phyloP scores from a whole-genome alignment of 2,113 vertebrate genomes.

The Barbus barbus region DNA sequence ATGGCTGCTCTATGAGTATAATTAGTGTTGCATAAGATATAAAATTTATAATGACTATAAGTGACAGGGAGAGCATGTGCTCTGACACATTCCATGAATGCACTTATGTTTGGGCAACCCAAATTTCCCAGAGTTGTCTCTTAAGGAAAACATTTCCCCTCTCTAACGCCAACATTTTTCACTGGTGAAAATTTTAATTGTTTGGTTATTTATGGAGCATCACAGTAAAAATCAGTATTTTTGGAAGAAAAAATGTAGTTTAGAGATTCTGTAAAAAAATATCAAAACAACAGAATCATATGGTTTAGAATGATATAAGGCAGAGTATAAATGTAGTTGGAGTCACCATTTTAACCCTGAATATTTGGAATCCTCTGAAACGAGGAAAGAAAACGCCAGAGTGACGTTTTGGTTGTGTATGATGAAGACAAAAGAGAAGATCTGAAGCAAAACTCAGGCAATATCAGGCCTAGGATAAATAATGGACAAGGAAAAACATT shows the following conservation, averaged over 20 bases:
- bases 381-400: neutral
- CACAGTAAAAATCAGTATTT: too few species aligned
- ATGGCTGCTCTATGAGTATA: neutral
- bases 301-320: too few species aligned
- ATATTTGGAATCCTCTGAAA: neutral
- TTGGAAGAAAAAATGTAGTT: too few species aligned
- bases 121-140: neutral
- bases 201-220: too few species aligned
- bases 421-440: neutral
- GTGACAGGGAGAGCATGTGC: neutral
- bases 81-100: neutral
- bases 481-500: neutral
- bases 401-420: neutral
- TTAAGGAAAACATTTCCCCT: neutral
- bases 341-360: neutral
- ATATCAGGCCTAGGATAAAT: neutral
- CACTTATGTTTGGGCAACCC: neutral
- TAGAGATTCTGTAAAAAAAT: neutral
- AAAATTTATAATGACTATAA: neutral
- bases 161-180: too few species aligned
- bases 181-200: too few species aligned
- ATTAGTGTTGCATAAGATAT: neutral
- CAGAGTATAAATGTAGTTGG: neutral
- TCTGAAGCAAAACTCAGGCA: neutral
- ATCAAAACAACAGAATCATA: neutral